A percentile compares a stretch with the other conserved stretches of the same genome.
These are phyloP conservation scores for Scelioninae gen. 1 DNA, from an alignment of 2,888 invertebrate genomes.

Conservation along the genomic window DNA sequence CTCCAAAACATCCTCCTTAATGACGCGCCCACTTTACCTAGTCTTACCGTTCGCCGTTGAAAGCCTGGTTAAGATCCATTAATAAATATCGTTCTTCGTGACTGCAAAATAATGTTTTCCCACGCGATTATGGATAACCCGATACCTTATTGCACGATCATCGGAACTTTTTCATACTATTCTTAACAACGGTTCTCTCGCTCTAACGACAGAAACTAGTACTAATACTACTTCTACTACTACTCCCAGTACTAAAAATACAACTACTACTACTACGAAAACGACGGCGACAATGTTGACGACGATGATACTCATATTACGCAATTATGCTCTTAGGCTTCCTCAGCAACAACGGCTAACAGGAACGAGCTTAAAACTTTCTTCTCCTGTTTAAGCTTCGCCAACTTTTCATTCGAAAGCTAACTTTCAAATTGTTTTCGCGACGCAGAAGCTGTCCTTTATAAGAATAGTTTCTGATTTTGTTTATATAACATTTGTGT, in stretches of 20 bases:
- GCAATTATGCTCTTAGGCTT: constrained; percentile 53
- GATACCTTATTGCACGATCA: constrained; percentile 55
- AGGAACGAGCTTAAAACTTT: constrained; percentile 52
- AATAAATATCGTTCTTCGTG: constrained; percentile 55
- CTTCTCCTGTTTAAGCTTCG: constrained; percentile 33
- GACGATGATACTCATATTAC: constrained; percentile 37
- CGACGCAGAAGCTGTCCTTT: constrained; percentile 29
- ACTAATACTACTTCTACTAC: too few species aligned
- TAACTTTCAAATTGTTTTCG: constrained; percentile 55
- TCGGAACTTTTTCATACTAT: constrained; percentile 44
- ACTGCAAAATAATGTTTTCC: constrained; percentile 57
- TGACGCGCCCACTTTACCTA: constrained; percentile 62
- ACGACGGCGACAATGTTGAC: too few species aligned
- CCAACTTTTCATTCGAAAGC: constrained; percentile 46
- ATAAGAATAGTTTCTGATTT: constrained; percentile 51
- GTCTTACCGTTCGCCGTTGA: constrained; percentile 45
- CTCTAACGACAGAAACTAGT: constrained; percentile 31
- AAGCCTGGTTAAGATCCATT: constrained; percentile 60
- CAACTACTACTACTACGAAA: too few species aligned
- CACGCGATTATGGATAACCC: constrained; percentile 60
- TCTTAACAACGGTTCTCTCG: constrained; percentile 34
- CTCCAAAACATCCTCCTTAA: constrained; percentile 66
- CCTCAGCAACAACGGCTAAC: constrained; percentile 24
- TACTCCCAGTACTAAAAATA: too few species aligned
- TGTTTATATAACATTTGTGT: constrained; percentile 49